phyloP scores from a whole-genome alignment of 2,113 vertebrate species.

The Pogonocichla stellata region DNA sequence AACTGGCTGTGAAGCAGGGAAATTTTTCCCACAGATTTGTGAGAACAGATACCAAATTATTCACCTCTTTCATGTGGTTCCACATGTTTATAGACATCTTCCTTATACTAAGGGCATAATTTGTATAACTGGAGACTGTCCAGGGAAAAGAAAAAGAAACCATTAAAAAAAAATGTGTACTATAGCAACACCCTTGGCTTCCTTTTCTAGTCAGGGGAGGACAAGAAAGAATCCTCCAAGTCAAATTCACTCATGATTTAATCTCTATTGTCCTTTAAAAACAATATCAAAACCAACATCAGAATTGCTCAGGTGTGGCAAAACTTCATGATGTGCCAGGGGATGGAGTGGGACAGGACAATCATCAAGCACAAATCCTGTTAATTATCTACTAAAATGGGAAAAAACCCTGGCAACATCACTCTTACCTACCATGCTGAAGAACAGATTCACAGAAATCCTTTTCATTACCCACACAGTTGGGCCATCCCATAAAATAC shows the following conservation, averaged over 20 bases:
- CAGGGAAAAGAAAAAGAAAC: not conserved
- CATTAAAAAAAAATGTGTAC: not conserved
- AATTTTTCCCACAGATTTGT: not conserved
- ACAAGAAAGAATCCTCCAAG: not conserved
- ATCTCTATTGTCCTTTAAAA: not conserved
- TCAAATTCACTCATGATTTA: not conserved
- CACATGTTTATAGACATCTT: not conserved
- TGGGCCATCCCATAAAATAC: not conserved
- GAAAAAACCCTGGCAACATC: fast-evolving
- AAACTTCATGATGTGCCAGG: fast-evolving
- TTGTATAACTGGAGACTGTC: not conserved
- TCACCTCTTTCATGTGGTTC: not conserved
- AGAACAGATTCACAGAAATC: not conserved
- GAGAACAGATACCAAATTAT: not conserved
- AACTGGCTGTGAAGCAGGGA: not conserved
- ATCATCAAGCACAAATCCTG: not conserved
- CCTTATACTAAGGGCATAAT: not conserved
- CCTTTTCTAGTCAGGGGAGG: not conserved
- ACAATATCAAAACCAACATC: not conserved
- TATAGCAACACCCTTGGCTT: not conserved
- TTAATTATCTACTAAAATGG: not conserved
- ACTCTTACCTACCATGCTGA: not conserved
- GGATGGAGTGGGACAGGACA: not conserved
- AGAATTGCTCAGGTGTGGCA: not conserved
- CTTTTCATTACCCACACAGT: not conserved